Evolutionary conservation across 2,888 invertebrate genomes (phyloP).

Genomic region (Ernsta delagoae): DNA sequence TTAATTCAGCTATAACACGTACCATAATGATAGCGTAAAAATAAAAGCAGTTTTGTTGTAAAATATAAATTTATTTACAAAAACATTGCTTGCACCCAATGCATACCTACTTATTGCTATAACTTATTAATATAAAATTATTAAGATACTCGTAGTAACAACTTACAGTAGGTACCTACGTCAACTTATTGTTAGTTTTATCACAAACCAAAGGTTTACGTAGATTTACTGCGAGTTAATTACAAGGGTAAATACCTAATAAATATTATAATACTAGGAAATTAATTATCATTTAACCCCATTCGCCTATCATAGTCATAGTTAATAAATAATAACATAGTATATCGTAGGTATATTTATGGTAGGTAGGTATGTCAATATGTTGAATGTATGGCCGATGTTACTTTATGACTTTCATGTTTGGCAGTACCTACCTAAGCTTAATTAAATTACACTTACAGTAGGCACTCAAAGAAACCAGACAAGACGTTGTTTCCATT

Average conservation of each 20-base stretch:
- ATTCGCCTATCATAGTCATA: background rate
- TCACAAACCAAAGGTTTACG: conserved; percentile 13
- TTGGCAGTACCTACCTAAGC: conserved; percentile 17
- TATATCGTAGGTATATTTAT: too few relatives aligned
- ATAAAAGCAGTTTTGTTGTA: background rate
- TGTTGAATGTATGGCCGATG: conserved; percentile 22
- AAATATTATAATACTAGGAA: background rate
- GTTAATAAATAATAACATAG: background rate
- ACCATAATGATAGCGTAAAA: too few relatives aligned
- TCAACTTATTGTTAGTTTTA: conserved; percentile 11
- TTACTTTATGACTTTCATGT: background rate
- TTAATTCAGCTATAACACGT: too few relatives aligned
- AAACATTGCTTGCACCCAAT: background rate
- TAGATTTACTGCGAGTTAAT: conserved; percentile 27
- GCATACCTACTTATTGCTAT: too few relatives aligned
- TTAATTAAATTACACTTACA: too few relatives aligned
- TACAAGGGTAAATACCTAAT: conserved; percentile 3
- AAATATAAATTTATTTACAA: conserved; percentile 5
- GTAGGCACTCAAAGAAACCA: background rate
- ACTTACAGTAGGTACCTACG: too few relatives aligned
- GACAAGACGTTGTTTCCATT: conserved; percentile 17
- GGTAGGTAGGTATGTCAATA: too few relatives aligned
- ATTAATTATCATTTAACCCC: background rate
- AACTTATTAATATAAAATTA: too few relatives aligned
- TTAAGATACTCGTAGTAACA: too few relatives aligned